Conservation (phyloP, 2,888 invertebrate species). For the Anagyrus pseudococci region DNA sequence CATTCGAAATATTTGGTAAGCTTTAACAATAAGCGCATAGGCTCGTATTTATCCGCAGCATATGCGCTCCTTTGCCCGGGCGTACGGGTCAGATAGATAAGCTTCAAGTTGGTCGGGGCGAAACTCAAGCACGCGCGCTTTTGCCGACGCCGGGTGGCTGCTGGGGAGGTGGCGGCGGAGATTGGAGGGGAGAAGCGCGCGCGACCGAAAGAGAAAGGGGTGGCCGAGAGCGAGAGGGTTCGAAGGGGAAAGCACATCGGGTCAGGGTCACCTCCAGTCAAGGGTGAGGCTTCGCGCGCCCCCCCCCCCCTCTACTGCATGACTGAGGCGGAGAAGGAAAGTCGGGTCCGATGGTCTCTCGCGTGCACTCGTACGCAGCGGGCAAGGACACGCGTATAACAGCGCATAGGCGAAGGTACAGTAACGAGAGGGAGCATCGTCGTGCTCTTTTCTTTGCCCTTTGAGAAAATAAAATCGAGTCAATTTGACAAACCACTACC, state of each 20-base stretch:
- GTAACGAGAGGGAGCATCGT: background rate
- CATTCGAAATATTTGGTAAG: too few relatives aligned
- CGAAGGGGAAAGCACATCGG: conserved; percentile 34
- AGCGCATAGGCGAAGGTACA: background rate
- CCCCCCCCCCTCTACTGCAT: background rate
- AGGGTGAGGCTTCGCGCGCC: conserved; percentile 43
- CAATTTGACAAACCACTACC: too few relatives aligned
- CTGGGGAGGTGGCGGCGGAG: background rate
- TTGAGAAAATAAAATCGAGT: conserved; percentile 33
- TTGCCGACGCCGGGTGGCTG: too few relatives aligned
- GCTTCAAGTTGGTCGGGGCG: too few relatives aligned
- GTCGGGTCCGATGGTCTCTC: conserved; percentile 34
- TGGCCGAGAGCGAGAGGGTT: conserved; percentile 38
- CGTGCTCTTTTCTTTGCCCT: background rate
- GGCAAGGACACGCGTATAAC: conserved; percentile 18
- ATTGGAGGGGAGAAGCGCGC: background rate
- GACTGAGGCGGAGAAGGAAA: background rate
- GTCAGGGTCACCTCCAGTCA: conserved; percentile 49
- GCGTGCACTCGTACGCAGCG: conserved; percentile 22
- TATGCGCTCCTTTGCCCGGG: too few relatives aligned
- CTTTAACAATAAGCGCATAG: too few relatives aligned
- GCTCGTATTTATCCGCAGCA: too few relatives aligned
- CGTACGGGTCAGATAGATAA: too few relatives aligned
- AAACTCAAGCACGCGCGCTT: too few relatives aligned
- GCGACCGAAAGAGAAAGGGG: background rate